phyloP scores from a whole-genome alignment of 92 coral and sea anemone genomes.

The Porites divaricata region DNA sequence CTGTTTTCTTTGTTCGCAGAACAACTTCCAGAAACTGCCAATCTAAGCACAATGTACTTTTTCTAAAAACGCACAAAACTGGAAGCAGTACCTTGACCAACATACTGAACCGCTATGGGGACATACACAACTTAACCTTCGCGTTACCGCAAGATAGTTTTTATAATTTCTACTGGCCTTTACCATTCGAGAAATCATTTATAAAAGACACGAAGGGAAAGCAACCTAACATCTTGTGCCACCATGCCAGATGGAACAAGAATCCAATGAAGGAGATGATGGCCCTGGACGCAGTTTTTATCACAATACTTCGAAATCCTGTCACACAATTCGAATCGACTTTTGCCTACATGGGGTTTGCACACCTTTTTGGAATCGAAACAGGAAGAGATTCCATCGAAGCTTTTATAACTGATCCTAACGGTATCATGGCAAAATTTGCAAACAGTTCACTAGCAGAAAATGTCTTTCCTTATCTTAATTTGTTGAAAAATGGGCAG shows the following conservation, averaged over 20 bases:
- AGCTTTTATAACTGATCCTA: conserved; percentile 50
- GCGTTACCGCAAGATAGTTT: conserved; percentile 63
- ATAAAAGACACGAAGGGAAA: neutral
- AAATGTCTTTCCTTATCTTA: conserved; percentile 42
- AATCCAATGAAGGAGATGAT: conserved; percentile 29
- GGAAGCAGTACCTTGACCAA: conserved; percentile 75
- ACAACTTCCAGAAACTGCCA: conserved; percentile 15
- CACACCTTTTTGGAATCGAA: conserved; percentile 20
- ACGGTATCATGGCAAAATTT: conserved; percentile 1
- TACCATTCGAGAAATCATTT: conserved; percentile 57
- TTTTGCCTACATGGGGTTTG: conserved; percentile 63
- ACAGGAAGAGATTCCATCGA: conserved; percentile 26
- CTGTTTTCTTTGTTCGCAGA: neutral
- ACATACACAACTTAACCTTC: conserved; percentile 41
- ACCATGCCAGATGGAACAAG: conserved; percentile 64
- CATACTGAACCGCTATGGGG: conserved; percentile 68
- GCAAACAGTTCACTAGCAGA: conserved; percentile 21
- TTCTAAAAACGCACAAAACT: conserved; percentile 72
- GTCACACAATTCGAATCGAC: conserved; percentile 63
- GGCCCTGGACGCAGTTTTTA: conserved; percentile 24
- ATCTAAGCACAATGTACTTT: conserved; percentile 51
- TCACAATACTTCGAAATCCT: conserved; percentile 71
- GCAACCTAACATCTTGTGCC: conserved; percentile 53
- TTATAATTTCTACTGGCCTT: conserved; percentile 68
- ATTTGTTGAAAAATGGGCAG: conserved; percentile 63